phyloP scores from a whole-genome alignment of 2,888 invertebrate genomes.

The Scrobipalpa atriplicella region DNA sequence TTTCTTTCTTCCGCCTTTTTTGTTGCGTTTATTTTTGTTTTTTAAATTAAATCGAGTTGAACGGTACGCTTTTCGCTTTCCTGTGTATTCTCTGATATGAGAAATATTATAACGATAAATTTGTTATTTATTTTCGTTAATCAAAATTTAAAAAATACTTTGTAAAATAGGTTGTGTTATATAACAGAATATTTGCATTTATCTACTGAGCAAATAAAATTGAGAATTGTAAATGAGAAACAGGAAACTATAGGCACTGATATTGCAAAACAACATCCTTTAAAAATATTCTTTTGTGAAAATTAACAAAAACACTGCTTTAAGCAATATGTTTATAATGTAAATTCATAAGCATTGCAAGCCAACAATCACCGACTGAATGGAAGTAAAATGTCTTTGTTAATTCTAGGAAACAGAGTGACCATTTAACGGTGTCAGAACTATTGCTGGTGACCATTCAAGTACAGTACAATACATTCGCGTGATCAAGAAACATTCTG shows the following conservation, averaged over 20 bases:
- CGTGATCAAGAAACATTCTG: constrained; percentile 6
- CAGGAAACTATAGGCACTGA: too few species aligned
- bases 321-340: too few species aligned
- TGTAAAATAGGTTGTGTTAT: too few species aligned
- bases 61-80: constrained; percentile 11
- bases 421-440: background rate
- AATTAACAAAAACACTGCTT: too few species aligned
- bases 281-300: too few species aligned
- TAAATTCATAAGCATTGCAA: too few species aligned
- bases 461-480: background rate
- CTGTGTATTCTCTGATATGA: constrained; percentile 1
- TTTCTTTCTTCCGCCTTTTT: constrained; percentile 51
- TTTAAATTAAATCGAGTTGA: constrained; percentile 21
- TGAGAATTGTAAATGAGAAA: too few species aligned
- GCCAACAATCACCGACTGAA: too few species aligned
- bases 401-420: background rate
- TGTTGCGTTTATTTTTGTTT: constrained; percentile 28
- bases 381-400: background rate
- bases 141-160: too few species aligned
- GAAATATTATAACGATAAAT: background rate
- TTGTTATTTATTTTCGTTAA: background rate
- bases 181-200: too few species aligned
- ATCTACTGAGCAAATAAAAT: too few species aligned
- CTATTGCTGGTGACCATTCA: background rate
- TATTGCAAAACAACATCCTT: too few species aligned